Evolutionary conservation across 2,797 vertebrate genomes (phyloP).

Genomic region (Mareca strepera): DNA sequence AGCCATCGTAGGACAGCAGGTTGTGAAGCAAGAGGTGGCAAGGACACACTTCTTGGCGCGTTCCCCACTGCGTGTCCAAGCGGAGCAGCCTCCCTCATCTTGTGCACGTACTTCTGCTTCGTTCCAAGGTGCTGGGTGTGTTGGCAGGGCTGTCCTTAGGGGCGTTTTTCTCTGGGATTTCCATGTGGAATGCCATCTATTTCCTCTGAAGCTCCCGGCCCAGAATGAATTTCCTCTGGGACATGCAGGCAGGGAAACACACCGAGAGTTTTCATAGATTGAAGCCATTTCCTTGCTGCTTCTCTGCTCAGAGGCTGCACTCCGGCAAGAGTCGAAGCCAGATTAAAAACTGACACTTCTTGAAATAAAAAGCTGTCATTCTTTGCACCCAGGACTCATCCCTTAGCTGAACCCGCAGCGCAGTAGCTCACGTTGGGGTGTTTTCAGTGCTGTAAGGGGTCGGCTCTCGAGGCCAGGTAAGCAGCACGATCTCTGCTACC

Average conservation of each 20-base stretch:
- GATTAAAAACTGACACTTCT: neutral
- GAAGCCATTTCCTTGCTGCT: neutral
- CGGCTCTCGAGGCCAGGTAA: neutral
- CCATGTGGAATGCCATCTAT: conserved; percentile 58
- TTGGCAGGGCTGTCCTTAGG: neutral
- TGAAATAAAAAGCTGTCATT: neutral
- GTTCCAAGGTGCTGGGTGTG: neutral
- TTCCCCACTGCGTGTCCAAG: neutral
- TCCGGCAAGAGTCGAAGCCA: neutral
- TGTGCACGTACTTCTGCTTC: neutral
- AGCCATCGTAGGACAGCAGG: neutral
- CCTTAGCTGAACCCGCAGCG: neutral
- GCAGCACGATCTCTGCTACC: neutral
- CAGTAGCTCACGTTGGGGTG: neutral
- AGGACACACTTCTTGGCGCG: neutral
- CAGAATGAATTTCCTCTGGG: neutral
- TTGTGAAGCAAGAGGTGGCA: neutral
- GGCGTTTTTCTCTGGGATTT: conserved; percentile 45
- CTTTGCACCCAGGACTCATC: neutral
- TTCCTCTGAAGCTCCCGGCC: conserved; percentile 50
- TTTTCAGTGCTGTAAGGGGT: neutral
- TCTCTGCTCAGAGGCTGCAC: neutral
- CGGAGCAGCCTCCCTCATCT: neutral
- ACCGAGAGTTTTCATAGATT: neutral
- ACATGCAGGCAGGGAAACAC: neutral